phyloP scores from a whole-genome alignment of 2,797 vertebrate species.

The Peromyscus nudipes region DNA sequence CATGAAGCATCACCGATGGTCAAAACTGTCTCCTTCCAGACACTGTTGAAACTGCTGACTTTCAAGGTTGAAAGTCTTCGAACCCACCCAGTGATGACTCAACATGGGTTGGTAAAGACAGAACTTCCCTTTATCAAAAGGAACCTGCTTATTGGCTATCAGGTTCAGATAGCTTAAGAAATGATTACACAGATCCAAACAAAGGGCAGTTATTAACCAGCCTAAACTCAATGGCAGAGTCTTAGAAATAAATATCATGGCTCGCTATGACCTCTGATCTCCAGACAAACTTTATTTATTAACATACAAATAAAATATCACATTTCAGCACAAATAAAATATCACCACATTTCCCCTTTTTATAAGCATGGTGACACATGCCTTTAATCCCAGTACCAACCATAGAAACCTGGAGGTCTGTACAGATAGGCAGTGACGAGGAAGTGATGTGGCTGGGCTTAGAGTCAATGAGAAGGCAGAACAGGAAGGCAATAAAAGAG shows the following conservation, averaged over 20 bases:
- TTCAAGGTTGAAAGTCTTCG: conserved; percentile 5
- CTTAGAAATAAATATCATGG: conserved; percentile 45
- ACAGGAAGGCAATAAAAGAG: no score
- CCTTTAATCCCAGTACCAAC: no score
- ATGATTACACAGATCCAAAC: neutral
- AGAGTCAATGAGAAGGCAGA: no score
- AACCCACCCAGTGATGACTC: neutral
- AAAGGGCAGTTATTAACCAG: conserved; percentile 6
- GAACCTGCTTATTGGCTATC: neutral
- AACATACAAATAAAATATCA: no score
- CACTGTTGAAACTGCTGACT: neutral
- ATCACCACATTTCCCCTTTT: no score
- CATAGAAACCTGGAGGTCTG: no score
- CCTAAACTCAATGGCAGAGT: neutral
- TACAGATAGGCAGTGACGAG: no score
- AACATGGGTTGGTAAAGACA: neutral
- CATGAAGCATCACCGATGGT: conserved; percentile 38
- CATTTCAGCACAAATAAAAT: no score
- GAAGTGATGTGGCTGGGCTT: no score
- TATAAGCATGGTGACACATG: no score
- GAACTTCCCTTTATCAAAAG: neutral
- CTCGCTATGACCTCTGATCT: no score
- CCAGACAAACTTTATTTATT: no score
- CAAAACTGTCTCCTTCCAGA: conserved; percentile 39
- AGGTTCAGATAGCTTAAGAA: neutral